Conservation (phyloP, 1,140 invertebrate genomes). For the Arion vulgaris region DNA sequence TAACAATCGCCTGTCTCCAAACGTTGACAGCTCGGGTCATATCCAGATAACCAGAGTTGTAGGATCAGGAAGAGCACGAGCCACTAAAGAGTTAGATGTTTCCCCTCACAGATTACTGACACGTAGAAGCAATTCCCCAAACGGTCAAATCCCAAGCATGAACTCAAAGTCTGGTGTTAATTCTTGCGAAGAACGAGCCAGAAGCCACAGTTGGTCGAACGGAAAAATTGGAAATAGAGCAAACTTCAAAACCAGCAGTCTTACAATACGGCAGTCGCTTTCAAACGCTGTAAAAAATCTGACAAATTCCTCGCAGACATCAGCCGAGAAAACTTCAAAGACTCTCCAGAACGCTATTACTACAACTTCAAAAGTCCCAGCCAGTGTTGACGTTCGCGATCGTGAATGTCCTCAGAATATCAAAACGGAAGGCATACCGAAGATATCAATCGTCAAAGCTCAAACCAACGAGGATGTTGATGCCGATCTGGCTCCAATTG, state of each 20-base stretch:
- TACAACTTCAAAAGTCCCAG: background rate
- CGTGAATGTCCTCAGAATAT: constrained; percentile 2
- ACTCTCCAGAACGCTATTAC: background rate
- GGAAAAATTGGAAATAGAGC: background rate
- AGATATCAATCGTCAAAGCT: background rate
- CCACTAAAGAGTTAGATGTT: background rate
- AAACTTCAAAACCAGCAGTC: background rate
- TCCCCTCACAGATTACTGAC: constrained; percentile 27
- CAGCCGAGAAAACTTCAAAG: background rate
- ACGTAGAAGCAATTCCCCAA: constrained; percentile 7
- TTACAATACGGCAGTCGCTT: background rate
- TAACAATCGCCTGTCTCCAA: constrained; percentile 12
- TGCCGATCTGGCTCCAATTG: background rate
- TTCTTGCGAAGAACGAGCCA: background rate
- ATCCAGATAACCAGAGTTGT: background rate
- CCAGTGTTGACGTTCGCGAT: background rate
- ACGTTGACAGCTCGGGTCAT: background rate
- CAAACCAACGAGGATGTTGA: background rate
- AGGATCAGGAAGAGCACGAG: background rate
- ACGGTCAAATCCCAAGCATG: background rate
- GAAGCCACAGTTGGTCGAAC: constrained; percentile 30
- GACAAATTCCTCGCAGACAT: background rate
- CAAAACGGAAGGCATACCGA: background rate
- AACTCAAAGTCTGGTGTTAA: background rate
- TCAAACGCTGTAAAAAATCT: background rate